phyloP scores from a whole-genome alignment of 2,797 vertebrate species.

The Esox lucius region DNA sequence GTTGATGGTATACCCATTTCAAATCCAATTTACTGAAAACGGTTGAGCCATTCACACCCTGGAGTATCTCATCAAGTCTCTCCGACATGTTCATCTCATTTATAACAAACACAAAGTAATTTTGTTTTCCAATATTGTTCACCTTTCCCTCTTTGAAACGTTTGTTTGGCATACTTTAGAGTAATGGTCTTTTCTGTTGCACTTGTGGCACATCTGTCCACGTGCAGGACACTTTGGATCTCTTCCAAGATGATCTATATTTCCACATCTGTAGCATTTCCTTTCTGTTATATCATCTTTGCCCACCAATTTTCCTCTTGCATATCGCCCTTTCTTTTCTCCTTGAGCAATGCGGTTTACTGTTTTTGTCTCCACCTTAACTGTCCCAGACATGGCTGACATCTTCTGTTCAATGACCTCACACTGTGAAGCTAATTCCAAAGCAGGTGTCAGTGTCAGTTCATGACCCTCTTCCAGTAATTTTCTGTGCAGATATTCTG shows the following conservation, averaged over 20 bases:
- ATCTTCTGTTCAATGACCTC: slow-evolving; percentile 26
- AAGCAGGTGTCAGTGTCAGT: slow-evolving; percentile 2
- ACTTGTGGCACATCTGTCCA: too few relatives aligned
- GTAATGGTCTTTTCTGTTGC: too few relatives aligned
- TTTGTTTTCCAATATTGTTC: too few relatives aligned
- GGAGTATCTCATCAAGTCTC: slow-evolving; percentile 24
- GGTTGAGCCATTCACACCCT: slow-evolving; percentile 25
- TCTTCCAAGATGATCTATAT: too few relatives aligned
- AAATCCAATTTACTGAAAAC: slow-evolving; percentile 35
- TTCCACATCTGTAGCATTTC: slow-evolving; percentile 25
- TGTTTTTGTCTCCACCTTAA: neutral
- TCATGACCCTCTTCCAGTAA: slow-evolving; percentile 23
- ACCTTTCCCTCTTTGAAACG: too few relatives aligned
- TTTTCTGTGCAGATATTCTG: neutral
- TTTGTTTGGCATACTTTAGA: too few relatives aligned
- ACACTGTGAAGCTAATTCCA: slow-evolving; percentile 12
- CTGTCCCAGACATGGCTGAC: slow-evolving; percentile 10
- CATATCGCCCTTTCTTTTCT: neutral
- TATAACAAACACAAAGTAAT: too few relatives aligned
- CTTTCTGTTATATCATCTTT: too few relatives aligned
- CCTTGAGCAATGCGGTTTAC: slow-evolving; percentile 1
- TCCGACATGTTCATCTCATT: too few relatives aligned
- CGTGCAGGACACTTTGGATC: too few relatives aligned
- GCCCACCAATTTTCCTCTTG: too few relatives aligned
- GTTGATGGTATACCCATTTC: slow-evolving; percentile 23